Evolutionary conservation across 2,113 vertebrate genomes (phyloP), one percentile per base, ranked within the genome.

Genomic region (Seriola aureovittata): DNA sequence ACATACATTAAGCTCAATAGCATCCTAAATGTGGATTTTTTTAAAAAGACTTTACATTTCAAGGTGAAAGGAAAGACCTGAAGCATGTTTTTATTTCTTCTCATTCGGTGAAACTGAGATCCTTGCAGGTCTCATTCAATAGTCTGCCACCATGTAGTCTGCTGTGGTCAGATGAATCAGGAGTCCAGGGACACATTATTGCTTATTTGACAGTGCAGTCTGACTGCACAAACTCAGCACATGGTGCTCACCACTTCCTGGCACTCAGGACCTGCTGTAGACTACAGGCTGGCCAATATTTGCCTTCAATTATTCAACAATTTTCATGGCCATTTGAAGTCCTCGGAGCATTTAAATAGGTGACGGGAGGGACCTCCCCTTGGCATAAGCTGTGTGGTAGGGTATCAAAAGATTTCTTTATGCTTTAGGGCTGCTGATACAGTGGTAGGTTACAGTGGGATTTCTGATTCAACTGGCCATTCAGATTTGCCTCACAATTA

Each of bases 91-190:
- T 75, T 55, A 73, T 84, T 88, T 88, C 75, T 72, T 81, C 36
- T 80, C 84, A 76, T 90, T 92, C 57, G 68, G 77, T 82, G 88
- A 91, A 93, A 81, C 82, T 78, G 89, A 92, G 89, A 90, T 91
- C 91, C 79, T 78, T 73, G 75, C 85, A 82, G 80, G 86, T 90
- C 90, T 94, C 93, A 94, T 90, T 95, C 95, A 94, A 94, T 95
- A 95, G 92, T 94, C 93, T 95, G 94, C 93, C 95, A 95, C 95
- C 92, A 80, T 90, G 88, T 69, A 94, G 95, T 95, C 95, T 96
- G 89, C 91, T 93, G 92, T 92, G 93, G 93, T 95, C 93, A 92
- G 94, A 95, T 93, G 92, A 94, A 92, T 93, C 89, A 76, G 87
- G 92, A 93, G 92, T 94, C 93, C 92, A 84, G 94, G 93, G 93